Evolutionary conservation across 2,888 invertebrate species (phyloP).

Genomic region (Sialis fuliginosa): DNA sequence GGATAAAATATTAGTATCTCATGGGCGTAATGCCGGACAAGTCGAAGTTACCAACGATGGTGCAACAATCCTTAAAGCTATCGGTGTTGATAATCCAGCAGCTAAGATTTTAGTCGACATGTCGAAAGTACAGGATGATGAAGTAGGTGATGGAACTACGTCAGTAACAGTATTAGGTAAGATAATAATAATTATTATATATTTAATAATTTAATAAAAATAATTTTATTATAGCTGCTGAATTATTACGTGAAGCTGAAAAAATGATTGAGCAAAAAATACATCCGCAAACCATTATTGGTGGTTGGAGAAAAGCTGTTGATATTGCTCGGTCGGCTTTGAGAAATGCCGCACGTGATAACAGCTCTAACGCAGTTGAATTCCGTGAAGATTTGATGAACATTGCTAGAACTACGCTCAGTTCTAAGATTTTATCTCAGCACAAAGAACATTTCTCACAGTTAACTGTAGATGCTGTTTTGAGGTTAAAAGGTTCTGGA

Average conservation of each 20-base stretch:
- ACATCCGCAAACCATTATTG: slow-evolving; percentile 94
- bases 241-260: slow-evolving; percentile 89
- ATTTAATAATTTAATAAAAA: slow-evolving; percentile 3
- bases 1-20: slow-evolving; percentile 78
- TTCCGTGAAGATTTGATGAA: slow-evolving; percentile 84
- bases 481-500: slow-evolving; percentile 88
- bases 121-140: slow-evolving; percentile 96
- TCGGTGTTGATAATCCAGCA: slow-evolving; percentile 97
- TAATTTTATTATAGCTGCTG: slow-evolving; percentile 47
- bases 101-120: slow-evolving; percentile 98
- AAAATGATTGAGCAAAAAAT: slow-evolving; percentile 82
- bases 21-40: slow-evolving; percentile 60
- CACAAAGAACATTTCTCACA: slow-evolving; percentile 94
- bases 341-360: slow-evolving; percentile 59
- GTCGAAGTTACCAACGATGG: slow-evolving; percentile 99
- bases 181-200: slow-evolving; percentile 7
- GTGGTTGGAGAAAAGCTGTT: slow-evolving; percentile 85
- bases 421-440: slow-evolving; percentile 94
- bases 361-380: slow-evolving; percentile 56
- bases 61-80: slow-evolving; percentile 89
- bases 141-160: slow-evolving; percentile 99
- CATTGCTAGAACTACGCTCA: slow-evolving; percentile 92
- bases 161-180: slow-evolving; percentile 83
- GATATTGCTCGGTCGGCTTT: slow-evolving; percentile 73
- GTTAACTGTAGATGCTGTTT: slow-evolving; percentile 86